phyloP scores from a whole-genome alignment of 2,113 vertebrate genomes.

The Progne subis region DNA sequence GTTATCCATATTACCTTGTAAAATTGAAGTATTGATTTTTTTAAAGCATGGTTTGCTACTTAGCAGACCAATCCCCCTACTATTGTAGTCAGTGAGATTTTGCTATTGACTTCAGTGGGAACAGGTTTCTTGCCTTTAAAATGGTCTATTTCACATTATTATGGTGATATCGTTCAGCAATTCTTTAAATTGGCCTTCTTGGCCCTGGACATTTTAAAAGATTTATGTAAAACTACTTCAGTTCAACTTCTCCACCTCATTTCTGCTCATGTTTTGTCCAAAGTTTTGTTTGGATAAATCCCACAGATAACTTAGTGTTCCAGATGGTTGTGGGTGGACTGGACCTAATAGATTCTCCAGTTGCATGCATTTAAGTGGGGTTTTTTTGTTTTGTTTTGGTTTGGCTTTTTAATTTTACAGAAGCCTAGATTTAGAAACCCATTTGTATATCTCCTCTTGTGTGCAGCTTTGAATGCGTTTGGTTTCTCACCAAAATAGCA shows the following conservation, averaged over 20 bases:
- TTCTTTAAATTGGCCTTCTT: slow-evolving; percentile 27
- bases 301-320: slow-evolving; percentile 14
- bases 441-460: slow-evolving; percentile 47
- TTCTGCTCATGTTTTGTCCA: slow-evolving; percentile 9
- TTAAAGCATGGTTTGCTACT: slow-evolving; percentile 56
- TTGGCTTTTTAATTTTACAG: slow-evolving; percentile 31
- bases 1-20: slow-evolving; percentile 41
- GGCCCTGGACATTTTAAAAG: slow-evolving; percentile 31
- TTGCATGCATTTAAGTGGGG: background rate
- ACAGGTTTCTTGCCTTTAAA: background rate
- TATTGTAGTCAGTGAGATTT: slow-evolving; percentile 30
- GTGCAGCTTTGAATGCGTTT: slow-evolving; percentile 29
- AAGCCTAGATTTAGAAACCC: slow-evolving; percentile 43
- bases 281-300: slow-evolving; percentile 55
- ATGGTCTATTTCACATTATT: slow-evolving; percentile 38
- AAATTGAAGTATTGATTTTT: slow-evolving; percentile 63
- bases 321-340: slow-evolving; percentile 52
- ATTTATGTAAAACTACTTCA: slow-evolving; percentile 15
- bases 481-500: slow-evolving; percentile 53
- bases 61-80: slow-evolving; percentile 28
- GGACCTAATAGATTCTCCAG: slow-evolving; percentile 45
- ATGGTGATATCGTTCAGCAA: background rate
- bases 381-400: background rate
- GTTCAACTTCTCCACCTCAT: slow-evolving; percentile 14
- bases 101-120: slow-evolving; percentile 7